A percentile compares a stretch with the other conserved stretches of the same genome.
Conservation (phyloP, 2,888 invertebrate species). For the Erannis defoliaria region DNA sequence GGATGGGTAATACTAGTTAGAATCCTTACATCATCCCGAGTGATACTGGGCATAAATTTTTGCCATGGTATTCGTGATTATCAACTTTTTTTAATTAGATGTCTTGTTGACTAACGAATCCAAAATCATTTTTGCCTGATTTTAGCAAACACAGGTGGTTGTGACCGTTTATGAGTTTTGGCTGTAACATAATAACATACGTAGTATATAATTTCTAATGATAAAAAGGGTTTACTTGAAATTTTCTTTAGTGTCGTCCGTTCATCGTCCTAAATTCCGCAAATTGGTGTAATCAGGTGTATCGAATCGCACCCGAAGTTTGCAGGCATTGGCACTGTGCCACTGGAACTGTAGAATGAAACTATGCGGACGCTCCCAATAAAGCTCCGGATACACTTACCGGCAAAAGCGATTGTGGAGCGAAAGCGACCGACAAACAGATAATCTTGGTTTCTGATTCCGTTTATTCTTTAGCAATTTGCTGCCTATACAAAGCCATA, state of each 20-base stretch:
- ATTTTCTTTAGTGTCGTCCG: neutral
- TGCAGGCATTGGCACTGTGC: conserved; percentile 38
- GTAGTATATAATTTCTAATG: neutral
- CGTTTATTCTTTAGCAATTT: neutral
- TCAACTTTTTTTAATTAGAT: no score
- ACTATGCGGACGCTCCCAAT: conserved; percentile 38
- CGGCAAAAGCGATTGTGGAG: conserved; percentile 6
- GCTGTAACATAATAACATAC: no score
- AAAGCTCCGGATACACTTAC: conserved; percentile 22
- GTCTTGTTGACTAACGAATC: no score
- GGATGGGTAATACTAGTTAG: no score
- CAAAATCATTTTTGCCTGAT: no score
- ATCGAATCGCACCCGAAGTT: conserved; percentile 24
- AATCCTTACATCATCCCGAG: no score
- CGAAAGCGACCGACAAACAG: conserved; percentile 11
- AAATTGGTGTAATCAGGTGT: conserved; percentile 31
- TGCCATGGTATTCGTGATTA: no score
- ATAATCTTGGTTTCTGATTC: neutral
- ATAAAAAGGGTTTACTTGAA: neutral
- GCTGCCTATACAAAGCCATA: neutral
- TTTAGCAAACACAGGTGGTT: no score
- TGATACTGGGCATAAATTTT: no score
- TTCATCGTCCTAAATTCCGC: conserved; percentile 25
- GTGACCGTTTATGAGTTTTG: no score
- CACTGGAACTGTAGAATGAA: conserved; percentile 34